These are phyloP conservation scores for Pristionchus exspectatus DNA, from an alignment of 2,888 invertebrate genomes.

Conservation along the genomic window DNA sequence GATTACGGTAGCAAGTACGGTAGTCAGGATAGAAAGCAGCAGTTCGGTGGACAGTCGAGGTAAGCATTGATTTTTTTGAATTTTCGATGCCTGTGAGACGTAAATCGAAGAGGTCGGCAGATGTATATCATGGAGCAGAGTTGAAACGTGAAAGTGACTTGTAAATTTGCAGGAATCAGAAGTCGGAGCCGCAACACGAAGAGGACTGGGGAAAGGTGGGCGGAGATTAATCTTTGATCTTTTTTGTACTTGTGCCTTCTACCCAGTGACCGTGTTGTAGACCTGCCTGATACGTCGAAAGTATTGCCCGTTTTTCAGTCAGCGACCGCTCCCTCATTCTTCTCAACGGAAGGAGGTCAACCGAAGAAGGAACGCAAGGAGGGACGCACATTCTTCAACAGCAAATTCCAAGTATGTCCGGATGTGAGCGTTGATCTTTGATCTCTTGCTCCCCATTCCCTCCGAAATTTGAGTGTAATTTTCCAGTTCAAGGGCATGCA, in stretches of 20 bases:
- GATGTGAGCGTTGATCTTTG: neutral
- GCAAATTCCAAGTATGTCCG: conserved; percentile 22
- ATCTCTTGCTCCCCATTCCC: neutral
- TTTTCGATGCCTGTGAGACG: neutral
- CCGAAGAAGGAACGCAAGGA: neutral
- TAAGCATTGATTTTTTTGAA: neutral
- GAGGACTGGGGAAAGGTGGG: conserved; percentile 55
- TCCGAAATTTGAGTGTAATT: neutral
- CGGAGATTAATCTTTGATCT: neutral
- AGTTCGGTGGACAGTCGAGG: neutral
- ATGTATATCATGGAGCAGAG: neutral
- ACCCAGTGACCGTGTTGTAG: neutral
- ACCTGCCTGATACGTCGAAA: too few species aligned
- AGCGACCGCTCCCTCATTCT: conserved; percentile 31
- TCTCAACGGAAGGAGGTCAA: conserved; percentile 33
- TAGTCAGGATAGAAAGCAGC: conserved; percentile 20
- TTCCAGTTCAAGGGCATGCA: conserved; percentile 48
- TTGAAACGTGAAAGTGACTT: neutral
- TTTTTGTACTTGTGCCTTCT: neutral
- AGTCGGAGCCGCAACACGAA: conserved; percentile 10
- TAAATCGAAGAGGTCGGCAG: neutral
- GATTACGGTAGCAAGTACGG: conserved; percentile 42
- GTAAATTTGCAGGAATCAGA: neutral
- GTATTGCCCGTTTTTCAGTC: neutral
- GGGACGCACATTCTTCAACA: conserved; percentile 30